Base-by-base conservation (phyloP, 2,888 invertebrate genomes). In the Pammene fasciana region DNA sequence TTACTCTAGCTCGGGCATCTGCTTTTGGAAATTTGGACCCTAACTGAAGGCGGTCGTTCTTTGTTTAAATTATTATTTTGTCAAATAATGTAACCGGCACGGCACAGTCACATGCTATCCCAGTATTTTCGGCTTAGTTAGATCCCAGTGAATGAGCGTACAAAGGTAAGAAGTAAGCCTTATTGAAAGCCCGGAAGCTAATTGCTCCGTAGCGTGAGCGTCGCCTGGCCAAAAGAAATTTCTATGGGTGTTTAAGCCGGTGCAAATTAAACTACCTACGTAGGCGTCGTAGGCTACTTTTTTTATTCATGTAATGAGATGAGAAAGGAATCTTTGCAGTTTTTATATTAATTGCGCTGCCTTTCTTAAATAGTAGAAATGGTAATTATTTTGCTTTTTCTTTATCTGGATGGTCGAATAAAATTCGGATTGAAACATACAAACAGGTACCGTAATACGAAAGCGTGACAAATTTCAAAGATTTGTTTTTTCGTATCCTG, bases 231-330 rank as follows among this genome's bases (percentile, higher is more conserved):
- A 16, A 54, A 45, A 52, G 18, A 34, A 45, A 36, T 56, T 66
- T 66, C n/a, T 48, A 46, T 41, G 65, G 57, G 38, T 66, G 26
- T 48, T 48, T 67, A 52, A 60, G n/a, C 50, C 6, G 26, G 43
- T 34, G 34, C 41, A 66, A 43, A 43, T 26, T 65, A 66, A 43
- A 43, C 13, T 65, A 36, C 7, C 43, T 18, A 16, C 36, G 48
- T 48, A 8, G 16, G 48, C 43, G 11, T 16, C 36, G 16, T 48
- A 8, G 16, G 48, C 16, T 55, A 38, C 38, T 10, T 54, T 36
- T 10, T 54, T 36, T 55, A 38, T 38, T 55, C 14, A 55, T 9
- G 36, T 38, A 38, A 34, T 54, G 8, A 14, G n/a, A 10, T 34
- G 46, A 26, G 45, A 9, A 59, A 59, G n/a, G 14, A 45, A 8